Base-by-base conservation (phyloP, 2,888 invertebrate species). In the Tethea ocularis region DNA sequence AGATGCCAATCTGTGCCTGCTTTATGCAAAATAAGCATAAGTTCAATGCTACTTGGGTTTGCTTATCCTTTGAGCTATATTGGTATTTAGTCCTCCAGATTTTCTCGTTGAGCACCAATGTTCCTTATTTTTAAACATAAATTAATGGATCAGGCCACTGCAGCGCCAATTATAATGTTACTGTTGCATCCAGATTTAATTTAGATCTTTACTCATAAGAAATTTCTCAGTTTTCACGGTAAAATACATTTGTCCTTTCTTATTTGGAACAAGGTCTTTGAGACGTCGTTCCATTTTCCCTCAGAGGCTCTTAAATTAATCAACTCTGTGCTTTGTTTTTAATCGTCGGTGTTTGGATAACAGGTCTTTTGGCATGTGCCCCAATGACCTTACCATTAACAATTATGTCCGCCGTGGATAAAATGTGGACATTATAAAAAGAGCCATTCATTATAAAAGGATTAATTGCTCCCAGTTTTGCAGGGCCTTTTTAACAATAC, bases 181-280 rank as follows among this genome's bases (percentile, higher is more conserved):
- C 4, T 8, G 2, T 5, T 17, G 41, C 41, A 41, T 17, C 2
- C 41, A 41, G 41, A 17, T 46, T 38, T 46, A 20, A 46, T 46
- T 46, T 46, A 46, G 46, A 46, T 54, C 15, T 54, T 54, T 20
- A 13, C 20, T 54, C 54, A 54, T 54, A 54, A 54, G 46, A 46
- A 46, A 46, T 46, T 46, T 46, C 41, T 20, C 33, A 33, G 38
- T 33, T 53, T 29, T 29, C 53, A 29, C 53, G 11, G 52, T 22
- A n/a, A n/a, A 8, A 3, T 11, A 52, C 52, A 24, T 26, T 29
- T 20, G 33, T 54, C 54, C 54, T 54, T 54, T 54, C 33, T 54
- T 17, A 29, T 36, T 24, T 54, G 36, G 33, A 22, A 22, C 54
- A 54, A 54, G 54, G 54, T 54, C 54, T 36, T 53, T 22, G 10